A percentile compares a stretch with the other conserved stretches of the same genome.
phyloP scores from a whole-genome alignment of 2,797 vertebrate genomes.

The Otolemur crassicaudatus region DNA sequence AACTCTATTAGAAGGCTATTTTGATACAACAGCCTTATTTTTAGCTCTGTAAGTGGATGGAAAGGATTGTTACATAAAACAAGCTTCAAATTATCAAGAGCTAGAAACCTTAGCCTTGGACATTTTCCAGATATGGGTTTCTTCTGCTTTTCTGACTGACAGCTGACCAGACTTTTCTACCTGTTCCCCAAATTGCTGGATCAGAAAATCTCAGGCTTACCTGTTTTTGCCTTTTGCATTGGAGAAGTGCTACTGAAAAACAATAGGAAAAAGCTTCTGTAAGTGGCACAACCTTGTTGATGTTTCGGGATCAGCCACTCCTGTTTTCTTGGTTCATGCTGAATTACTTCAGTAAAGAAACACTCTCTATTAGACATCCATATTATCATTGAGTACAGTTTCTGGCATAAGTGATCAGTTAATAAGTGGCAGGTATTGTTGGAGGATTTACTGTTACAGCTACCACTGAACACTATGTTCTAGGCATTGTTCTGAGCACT shows the following conservation, averaged over 20 bases:
- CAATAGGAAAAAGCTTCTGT: not conserved
- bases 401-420: not conserved
- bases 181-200: not conserved
- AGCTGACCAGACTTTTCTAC: not conserved
- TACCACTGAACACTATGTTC: not conserved
- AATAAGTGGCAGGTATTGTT: not conserved
- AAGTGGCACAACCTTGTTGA: not conserved
- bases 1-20: not conserved
- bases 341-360: constrained; percentile 40
- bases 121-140: not conserved
- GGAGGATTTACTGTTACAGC: not conserved
- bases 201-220: not conserved
- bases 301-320: not conserved
- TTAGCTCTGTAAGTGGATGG: not conserved
- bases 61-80: constrained; percentile 16
- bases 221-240: not conserved
- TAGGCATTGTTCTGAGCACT: not conserved
- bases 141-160: constrained; percentile 28
- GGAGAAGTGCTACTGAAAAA: not conserved
- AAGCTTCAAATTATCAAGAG: constrained; percentile 15
- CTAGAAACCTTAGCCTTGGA: not conserved
- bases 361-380: not conserved
- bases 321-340: not conserved
- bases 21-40: not conserved
- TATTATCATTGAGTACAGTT: not conserved